These are phyloP conservation scores for Patella ulyssiponensis DNA, from an alignment of 2,888 invertebrate species.

Conservation along the genomic window DNA sequence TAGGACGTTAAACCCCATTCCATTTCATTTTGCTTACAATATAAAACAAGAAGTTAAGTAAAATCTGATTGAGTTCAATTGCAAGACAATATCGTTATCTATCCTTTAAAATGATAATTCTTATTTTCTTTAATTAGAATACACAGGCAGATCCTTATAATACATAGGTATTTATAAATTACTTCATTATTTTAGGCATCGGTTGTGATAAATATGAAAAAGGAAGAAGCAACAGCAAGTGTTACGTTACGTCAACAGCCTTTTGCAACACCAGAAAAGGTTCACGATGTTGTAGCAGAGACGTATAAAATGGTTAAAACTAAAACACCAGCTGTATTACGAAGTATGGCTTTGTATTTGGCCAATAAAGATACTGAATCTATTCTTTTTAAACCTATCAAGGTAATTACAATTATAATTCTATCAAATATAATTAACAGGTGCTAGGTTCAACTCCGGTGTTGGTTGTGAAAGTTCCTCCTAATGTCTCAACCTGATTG, in stretches of 20 bases:
- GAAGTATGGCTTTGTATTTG: slow-evolving; percentile 94
- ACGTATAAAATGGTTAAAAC: slow-evolving; percentile 85
- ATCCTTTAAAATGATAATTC: no score
- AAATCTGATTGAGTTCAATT: no score
- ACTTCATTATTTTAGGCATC: slow-evolving; percentile 58
- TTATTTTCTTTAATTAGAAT: no score
- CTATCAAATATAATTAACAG: neutral
- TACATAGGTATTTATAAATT: no score
- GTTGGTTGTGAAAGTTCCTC: no score
- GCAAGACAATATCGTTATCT: no score
- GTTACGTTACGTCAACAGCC: slow-evolving; percentile 75
- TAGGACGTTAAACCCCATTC: neutral
- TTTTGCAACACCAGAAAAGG: slow-evolving; percentile 81
- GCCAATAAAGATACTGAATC: slow-evolving; percentile 97
- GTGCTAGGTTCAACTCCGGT: no score
- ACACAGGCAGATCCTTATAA: no score
- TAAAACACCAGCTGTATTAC: slow-evolving; percentile 84
- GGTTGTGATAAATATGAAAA: slow-evolving; percentile 67
- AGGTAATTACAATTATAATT: slow-evolving; percentile 75
- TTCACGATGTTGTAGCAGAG: slow-evolving; percentile 83
- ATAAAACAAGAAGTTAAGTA: no score
- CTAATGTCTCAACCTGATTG: no score
- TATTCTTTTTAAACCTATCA: slow-evolving; percentile 93
- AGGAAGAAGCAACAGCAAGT: slow-evolving; percentile 60
- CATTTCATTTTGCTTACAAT: neutral